Percentiles rank a stretch among this genome's conserved stretches.
Evolutionary conservation across 2,888 invertebrate species (phyloP).

Genomic region (Athalia cordata): DNA sequence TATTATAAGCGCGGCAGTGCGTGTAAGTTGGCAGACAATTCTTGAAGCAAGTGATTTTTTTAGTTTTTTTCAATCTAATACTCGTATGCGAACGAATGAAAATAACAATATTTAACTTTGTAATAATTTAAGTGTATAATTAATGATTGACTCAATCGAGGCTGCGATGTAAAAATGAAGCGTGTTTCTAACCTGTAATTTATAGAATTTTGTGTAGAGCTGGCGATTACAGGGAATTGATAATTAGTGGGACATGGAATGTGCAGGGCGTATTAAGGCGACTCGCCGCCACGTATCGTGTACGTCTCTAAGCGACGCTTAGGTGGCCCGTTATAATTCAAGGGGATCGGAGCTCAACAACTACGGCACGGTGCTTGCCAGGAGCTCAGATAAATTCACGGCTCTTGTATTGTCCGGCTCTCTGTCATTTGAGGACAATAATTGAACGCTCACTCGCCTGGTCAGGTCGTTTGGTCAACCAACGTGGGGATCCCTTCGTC

Average conservation of each 20-base stretch:
- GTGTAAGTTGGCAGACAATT: too few relatives aligned
- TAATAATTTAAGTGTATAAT: too few relatives aligned
- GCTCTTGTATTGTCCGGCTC: constrained; percentile 49
- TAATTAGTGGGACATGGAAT: constrained; percentile 1
- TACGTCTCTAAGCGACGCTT: constrained; percentile 20
- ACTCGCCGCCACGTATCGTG: not conserved
- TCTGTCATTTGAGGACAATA: constrained; percentile 33
- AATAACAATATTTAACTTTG: too few relatives aligned
- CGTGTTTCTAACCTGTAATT: too few relatives aligned
- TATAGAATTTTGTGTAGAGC: too few relatives aligned
- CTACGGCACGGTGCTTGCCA: not conserved
- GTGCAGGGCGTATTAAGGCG: not conserved
- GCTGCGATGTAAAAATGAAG: too few relatives aligned
- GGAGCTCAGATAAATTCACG: constrained; percentile 42
- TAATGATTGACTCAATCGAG: too few relatives aligned
- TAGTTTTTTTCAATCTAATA: too few relatives aligned
- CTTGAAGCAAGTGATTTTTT: too few relatives aligned
- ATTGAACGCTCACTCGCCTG: constrained; percentile 26
- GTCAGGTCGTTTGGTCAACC: constrained; percentile 21
- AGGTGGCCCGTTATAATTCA: not conserved
- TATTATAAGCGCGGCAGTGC: too few relatives aligned
- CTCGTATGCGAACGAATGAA: too few relatives aligned
- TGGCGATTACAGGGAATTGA: constrained; percentile 4
- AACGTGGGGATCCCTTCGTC: constrained; percentile 5
- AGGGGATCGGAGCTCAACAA: not conserved